Conservation (phyloP, 1,140 invertebrate genomes). For the Bombus vancouverensis region DNA sequence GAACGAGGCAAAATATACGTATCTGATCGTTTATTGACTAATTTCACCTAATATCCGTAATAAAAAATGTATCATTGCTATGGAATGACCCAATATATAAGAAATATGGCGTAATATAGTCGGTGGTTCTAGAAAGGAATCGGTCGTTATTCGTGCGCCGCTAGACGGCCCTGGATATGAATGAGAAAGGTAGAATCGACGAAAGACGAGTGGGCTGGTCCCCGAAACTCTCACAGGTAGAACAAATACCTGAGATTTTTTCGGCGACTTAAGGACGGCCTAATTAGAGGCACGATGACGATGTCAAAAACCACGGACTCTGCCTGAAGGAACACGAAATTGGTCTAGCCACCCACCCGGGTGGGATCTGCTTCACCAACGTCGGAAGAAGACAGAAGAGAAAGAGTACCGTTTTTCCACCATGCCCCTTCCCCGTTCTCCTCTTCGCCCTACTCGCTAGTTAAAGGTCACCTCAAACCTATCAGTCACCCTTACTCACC, state of each 20-base stretch:
- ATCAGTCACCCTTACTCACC: conserved; percentile 23
- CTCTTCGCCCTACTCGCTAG: neutral
- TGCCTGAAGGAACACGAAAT: conserved; percentile 63
- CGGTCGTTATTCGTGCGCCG: conserved; percentile 13
- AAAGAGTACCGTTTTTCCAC: conserved; percentile 40
- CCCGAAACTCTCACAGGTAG: conserved; percentile 63
- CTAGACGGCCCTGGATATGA: conserved; percentile 23
- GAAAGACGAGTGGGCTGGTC: conserved; percentile 34
- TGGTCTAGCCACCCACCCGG: conserved; percentile 54
- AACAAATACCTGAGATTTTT: conserved; percentile 72
- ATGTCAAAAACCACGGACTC: conserved; percentile 72
- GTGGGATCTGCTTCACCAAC: neutral
- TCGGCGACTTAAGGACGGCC: conserved; percentile 65
- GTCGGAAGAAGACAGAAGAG: conserved; percentile 8
- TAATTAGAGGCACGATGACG: conserved; percentile 74
- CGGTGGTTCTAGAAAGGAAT: conserved; percentile 20
- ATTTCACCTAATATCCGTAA: neutral
- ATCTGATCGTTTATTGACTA: neutral
- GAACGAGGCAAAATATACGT: too few relatives aligned
- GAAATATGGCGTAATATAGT: conserved; percentile 19
- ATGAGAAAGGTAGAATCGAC: conserved; percentile 45
- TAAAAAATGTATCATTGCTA: too few relatives aligned
- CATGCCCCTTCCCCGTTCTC: neutral
- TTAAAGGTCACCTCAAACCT: conserved; percentile 48
- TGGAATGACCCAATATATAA: neutral